A percentile compares a stretch with the other conserved stretches of the same genome.
Conservation (phyloP, 2,888 invertebrate genomes). For the Macrophya alboannulata region DNA sequence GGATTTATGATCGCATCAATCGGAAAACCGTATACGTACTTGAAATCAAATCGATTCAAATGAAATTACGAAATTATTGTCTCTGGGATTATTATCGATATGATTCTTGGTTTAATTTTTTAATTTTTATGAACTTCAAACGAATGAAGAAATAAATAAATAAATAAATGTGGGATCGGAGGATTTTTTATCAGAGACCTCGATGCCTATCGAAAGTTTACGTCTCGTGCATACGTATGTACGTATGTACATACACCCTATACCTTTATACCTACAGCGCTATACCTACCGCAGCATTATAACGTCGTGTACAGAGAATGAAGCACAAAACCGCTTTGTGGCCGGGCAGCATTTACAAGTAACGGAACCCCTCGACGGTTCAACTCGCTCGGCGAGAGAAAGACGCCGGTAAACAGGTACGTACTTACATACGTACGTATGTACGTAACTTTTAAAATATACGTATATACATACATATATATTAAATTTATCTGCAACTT, state of each 20-base stretch:
- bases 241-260: not conserved
- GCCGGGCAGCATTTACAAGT: constrained; percentile 36
- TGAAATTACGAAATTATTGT: not conserved
- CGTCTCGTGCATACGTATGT: not conserved
- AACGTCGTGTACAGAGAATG: not conserved
- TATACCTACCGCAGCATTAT: not conserved
- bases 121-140: too few species aligned
- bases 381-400: constrained; percentile 12
- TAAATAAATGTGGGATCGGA: not conserved
- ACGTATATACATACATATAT: not conserved
- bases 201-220: not conserved
- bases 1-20: too few species aligned
- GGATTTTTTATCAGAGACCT: not conserved
- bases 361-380: constrained; percentile 32
- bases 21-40: too few species aligned
- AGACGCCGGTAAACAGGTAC: constrained; percentile 20
- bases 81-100: too few species aligned
- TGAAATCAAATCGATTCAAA: not conserved
- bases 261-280: not conserved
- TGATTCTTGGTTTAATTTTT: too few species aligned
- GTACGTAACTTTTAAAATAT: not conserved
- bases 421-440: not conserved
- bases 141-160: not conserved
- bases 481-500: not conserved
- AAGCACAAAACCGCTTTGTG: constrained; percentile 25